These are phyloP conservation scores for Protobothrops mucrosquamatus DNA, from an alignment of 2,113 vertebrate genomes.

Conservation along the genomic window DNA sequence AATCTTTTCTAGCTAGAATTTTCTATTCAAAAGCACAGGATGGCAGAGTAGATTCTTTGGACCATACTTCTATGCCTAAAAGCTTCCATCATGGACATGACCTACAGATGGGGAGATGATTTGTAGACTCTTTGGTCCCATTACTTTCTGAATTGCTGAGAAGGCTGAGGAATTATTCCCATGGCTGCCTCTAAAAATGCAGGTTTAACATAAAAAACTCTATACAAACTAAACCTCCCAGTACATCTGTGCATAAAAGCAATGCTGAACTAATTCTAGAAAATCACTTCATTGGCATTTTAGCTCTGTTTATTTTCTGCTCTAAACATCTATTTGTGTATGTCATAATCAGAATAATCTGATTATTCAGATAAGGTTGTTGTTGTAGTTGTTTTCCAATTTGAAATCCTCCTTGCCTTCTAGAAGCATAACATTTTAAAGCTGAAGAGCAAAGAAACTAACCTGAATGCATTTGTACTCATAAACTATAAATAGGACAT, in stretches of 20 bases:
- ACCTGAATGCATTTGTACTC: slow-evolving; percentile 9
- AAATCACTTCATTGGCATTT: not conserved
- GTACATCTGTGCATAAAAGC: not conserved
- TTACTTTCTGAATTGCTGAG: not conserved
- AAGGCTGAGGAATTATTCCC: not conserved
- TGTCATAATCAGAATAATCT: not conserved
- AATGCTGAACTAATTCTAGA: not conserved
- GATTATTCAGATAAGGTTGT: slow-evolving; percentile 1
- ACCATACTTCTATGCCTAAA: not conserved
- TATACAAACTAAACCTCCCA: not conserved
- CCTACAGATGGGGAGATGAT: not conserved
- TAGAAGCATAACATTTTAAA: not conserved
- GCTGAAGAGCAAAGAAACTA: not conserved
- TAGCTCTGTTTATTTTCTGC: not conserved
- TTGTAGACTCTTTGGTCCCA: not conserved
- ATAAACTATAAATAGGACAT: slow-evolving; percentile 19
- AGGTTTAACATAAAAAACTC: not conserved
- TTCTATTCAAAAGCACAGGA: not conserved
- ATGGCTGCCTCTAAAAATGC: not conserved
- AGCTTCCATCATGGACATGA: not conserved
- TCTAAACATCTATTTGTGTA: not conserved
- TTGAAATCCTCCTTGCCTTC: slow-evolving; percentile 1
- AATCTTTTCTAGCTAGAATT: not conserved
- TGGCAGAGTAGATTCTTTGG: not conserved
- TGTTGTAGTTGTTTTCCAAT: not conserved